Evolutionary conservation across 1,140 invertebrate species (phyloP), one percentile per base, ranked within the genome.

Genomic region (Nasonia longicornis): DNA sequence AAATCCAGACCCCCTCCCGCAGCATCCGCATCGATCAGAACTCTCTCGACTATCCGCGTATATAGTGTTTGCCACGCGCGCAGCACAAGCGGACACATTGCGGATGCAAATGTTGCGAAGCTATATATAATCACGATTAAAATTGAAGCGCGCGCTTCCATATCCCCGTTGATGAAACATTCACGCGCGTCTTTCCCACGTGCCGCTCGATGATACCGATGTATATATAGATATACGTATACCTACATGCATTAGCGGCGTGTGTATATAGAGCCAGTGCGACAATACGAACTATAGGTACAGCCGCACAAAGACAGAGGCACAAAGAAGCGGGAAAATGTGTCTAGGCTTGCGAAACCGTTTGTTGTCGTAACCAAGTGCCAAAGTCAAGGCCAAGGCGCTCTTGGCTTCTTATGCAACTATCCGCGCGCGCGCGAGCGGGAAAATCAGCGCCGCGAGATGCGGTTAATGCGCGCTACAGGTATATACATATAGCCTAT

Each of bases 311-410:
- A 20, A 70, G 31, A 70, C 38, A 16, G 52, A 58, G 14, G 11
- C 4, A 52, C 52, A 38, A 38, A 70, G 31, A 70, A 31, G 69
- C 38, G 70, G 70, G 58, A 77, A 82, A 71, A 79, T 69, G 81
- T 82, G 80, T 81, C 81, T 84, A 80, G 58, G 76, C 79, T 83
- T 82, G 82, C 82, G 77, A 81, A 83, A 84, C 82, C 81, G 81
- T 80, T 87, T 84, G 86, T 85, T 84, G 85, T 86, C 86, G 88
- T 87, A 88, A 89, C 86, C 87, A 86, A 88, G 87, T 87, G 84
- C 85, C 88, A 89, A 89, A 89, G 89, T 89, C 89, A 89, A 89
- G 88, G 89, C 84, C 88, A 87, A 87, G 86, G 78, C 52, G 66
- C 69, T 52, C 38, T 20, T 42, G 73, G 64, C 16, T 26, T 74